A percentile compares a stretch with the other conserved stretches of the same genome.
These are phyloP conservation scores for Cydia amplana DNA, from an alignment of 1,140 invertebrate species.

Conservation along the genomic window DNA sequence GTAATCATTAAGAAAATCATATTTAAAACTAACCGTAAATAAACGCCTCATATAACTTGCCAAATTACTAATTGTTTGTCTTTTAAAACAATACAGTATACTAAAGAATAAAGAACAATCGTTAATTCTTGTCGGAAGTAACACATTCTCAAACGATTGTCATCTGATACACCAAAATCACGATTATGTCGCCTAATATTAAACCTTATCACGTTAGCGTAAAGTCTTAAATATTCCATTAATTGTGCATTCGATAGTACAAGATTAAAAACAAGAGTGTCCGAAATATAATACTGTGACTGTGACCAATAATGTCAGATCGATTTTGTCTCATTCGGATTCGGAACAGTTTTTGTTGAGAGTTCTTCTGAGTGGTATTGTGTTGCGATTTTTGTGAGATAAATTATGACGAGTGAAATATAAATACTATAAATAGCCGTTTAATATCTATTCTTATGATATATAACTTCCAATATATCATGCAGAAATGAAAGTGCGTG, in stretches of 20 bases:
- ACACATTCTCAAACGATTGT: background rate
- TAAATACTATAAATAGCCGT: background rate
- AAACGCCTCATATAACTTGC: background rate
- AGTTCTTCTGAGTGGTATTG: background rate
- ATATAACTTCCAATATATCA: no score
- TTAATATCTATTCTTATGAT: background rate
- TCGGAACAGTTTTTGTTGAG: conserved; percentile 7
- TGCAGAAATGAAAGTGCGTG: no score
- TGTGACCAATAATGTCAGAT: conserved; percentile 21
- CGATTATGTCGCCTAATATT: background rate
- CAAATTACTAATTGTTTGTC: background rate
- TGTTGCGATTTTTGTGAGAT: background rate
- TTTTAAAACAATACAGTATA: conserved; percentile 3
- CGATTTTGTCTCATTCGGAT: conserved; percentile 4
- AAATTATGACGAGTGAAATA: background rate
- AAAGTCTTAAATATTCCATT: background rate
- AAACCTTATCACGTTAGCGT: background rate
- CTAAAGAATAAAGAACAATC: conserved; percentile 1
- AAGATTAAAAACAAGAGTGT: conserved; percentile 14
- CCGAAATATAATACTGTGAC: background rate
- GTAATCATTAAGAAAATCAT: no score
- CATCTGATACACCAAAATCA: background rate
- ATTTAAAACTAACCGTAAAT: no score
- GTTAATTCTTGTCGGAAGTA: background rate
- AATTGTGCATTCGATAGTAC: background rate